A percentile compares a stretch with the other conserved stretches of the same genome.
Conservation (phyloP, 2,888 invertebrate genomes). For the Beris morrisii region DNA sequence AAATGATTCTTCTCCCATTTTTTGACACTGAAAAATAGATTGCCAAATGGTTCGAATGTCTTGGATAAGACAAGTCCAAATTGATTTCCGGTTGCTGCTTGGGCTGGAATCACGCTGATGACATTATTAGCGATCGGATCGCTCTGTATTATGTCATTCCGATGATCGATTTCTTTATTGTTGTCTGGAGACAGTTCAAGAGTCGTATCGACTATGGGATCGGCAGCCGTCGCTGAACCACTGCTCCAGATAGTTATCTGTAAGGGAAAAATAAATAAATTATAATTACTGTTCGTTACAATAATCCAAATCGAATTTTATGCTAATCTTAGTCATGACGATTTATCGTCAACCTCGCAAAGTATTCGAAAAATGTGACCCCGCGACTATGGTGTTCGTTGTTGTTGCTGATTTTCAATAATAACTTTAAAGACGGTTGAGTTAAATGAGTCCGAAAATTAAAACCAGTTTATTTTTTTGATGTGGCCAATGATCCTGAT, state of each 20-base stretch:
- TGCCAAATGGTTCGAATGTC: constrained; percentile 8
- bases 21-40: constrained; percentile 15
- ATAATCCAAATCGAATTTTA: too few relatives aligned
- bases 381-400: too few relatives aligned
- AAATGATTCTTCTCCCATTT: constrained; percentile 1
- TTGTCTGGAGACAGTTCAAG: background rate
- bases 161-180: background rate
- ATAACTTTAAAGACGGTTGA: too few relatives aligned
- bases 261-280: constrained; percentile 3
- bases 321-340: too few relatives aligned
- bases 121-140: background rate
- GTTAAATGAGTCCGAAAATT: too few relatives aligned
- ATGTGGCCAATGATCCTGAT: too few relatives aligned
- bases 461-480: too few relatives aligned
- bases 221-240: background rate
- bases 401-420: too few relatives aligned
- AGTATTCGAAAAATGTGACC: too few relatives aligned
- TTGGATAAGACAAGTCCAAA: constrained; percentile 20
- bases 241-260: constrained; percentile 14
- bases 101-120: background rate
- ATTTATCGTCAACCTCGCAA: too few relatives aligned
- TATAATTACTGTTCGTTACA: background rate
- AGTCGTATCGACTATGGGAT: background rate
- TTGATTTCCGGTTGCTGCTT: constrained; percentile 8
- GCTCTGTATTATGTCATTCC: constrained; percentile 4